phyloP scores from a whole-genome alignment of 2,113 vertebrate species.

The Grus americana region DNA sequence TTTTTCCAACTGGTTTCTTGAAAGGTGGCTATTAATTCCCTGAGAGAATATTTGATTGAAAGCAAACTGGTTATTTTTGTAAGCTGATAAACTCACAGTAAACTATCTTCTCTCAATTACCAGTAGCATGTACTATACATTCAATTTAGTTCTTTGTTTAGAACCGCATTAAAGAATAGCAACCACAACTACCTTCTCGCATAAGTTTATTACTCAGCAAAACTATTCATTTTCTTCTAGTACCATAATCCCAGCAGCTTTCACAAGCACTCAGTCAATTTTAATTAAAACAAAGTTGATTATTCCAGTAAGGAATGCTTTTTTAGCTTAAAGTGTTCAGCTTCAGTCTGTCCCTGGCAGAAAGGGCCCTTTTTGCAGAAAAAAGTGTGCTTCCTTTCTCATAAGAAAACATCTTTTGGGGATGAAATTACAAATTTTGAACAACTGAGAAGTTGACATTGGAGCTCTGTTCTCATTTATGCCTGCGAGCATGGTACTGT shows the following conservation, averaged over 20 bases:
- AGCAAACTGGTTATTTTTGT: slow-evolving; percentile 76
- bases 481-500: background rate
- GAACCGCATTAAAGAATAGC: background rate
- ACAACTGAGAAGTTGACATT: background rate
- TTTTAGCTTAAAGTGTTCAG: background rate
- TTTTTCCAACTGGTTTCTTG: slow-evolving; percentile 61
- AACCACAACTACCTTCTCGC: background rate
- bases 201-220: background rate
- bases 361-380: background rate
- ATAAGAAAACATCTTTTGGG: background rate
- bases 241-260: background rate
- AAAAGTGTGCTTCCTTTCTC: background rate
- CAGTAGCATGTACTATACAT: background rate
- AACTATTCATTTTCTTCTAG: background rate
- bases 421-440: background rate
- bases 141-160: background rate
- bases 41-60: slow-evolving; percentile 78
- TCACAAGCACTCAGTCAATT: background rate
- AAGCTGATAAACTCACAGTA: slow-evolving; percentile 75
- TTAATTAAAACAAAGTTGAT: background rate
- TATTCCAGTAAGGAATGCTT: background rate
- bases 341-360: background rate
- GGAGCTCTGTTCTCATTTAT: background rate
- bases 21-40: slow-evolving; percentile 78
- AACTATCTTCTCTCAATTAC: slow-evolving; percentile 77